These are phyloP conservation scores for Platyrinchus mystaceus DNA, from an alignment of 2,797 vertebrate genomes.

Conservation along the genomic window DNA sequence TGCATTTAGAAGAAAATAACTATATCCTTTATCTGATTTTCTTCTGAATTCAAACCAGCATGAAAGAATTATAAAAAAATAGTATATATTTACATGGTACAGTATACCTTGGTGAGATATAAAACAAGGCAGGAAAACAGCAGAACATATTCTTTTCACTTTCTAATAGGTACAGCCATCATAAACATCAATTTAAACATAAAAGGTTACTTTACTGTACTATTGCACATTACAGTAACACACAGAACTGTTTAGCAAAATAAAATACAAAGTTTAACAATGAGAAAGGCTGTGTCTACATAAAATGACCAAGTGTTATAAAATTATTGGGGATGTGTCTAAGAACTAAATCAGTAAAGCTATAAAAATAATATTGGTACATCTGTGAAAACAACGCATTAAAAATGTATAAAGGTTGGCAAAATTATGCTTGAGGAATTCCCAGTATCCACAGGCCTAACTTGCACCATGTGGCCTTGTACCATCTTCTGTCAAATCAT, in stretches of 20 bases:
- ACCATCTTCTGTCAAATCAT: slow-evolving; percentile 92
- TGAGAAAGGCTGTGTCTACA: slow-evolving; percentile 54
- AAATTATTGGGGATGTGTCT: slow-evolving; percentile 67
- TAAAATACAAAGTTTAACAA: slow-evolving; percentile 66
- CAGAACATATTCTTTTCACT: slow-evolving; percentile 23
- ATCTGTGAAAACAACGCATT: slow-evolving; percentile 49
- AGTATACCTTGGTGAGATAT: slow-evolving; percentile 63
- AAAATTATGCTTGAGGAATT: neutral
- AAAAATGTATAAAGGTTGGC: slow-evolving; percentile 57
- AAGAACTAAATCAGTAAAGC: slow-evolving; percentile 73
- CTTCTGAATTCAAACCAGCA: slow-evolving; percentile 69
- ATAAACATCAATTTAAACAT: slow-evolving; percentile 41
- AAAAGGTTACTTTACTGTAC: slow-evolving; percentile 20
- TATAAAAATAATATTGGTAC: slow-evolving; percentile 78
- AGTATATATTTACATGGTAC: slow-evolving; percentile 84
- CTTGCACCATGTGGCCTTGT: slow-evolving; percentile 67
- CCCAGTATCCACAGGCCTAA: slow-evolving; percentile 62
- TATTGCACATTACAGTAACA: slow-evolving; percentile 67
- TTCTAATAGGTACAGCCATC: slow-evolving; percentile 31
- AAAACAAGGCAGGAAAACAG: slow-evolving; percentile 66
- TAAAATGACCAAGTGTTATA: slow-evolving; percentile 65
- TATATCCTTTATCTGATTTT: slow-evolving; percentile 68
- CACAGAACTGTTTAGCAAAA: slow-evolving; percentile 61
- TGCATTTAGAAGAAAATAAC: slow-evolving; percentile 72
- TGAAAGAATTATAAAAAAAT: slow-evolving; percentile 77